These are phyloP conservation scores for Eurypyga helias DNA, from an alignment of 2,113 vertebrate genomes.

Conservation along the genomic window DNA sequence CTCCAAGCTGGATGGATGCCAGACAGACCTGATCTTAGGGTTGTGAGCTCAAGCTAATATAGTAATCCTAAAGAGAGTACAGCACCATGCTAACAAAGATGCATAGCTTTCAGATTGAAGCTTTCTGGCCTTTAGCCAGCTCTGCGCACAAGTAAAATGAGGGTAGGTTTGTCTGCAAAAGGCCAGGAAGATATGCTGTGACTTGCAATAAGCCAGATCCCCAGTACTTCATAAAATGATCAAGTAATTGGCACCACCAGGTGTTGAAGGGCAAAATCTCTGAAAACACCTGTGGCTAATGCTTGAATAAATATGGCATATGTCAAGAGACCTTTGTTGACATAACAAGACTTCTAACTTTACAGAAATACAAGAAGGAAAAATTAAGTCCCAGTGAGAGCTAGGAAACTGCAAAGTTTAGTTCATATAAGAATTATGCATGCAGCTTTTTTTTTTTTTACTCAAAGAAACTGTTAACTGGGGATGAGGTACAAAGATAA, in stretches of 20 bases:
- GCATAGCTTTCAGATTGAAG: neutral
- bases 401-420: neutral
- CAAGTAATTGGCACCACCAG: neutral
- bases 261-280: neutral
- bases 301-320: neutral
- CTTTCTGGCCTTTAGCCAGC: neutral
- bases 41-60: neutral
- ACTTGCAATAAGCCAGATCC: neutral
- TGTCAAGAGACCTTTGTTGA: neutral
- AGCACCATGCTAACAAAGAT: neutral
- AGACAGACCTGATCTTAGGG: neutral
- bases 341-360: neutral
- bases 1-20: neutral
- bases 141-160: neutral
- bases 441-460: neutral
- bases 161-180: neutral
- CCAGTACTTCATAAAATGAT: neutral
- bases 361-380: neutral
- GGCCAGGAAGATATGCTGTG: neutral
- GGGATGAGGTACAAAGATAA: neutral
- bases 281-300: neutral
- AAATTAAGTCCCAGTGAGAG: neutral
- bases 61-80: neutral
- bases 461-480: neutral
- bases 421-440: neutral